These are phyloP conservation scores for Terrapene triunguis DNA, from an alignment of 2,113 vertebrate species.

Conservation along the genomic window DNA sequence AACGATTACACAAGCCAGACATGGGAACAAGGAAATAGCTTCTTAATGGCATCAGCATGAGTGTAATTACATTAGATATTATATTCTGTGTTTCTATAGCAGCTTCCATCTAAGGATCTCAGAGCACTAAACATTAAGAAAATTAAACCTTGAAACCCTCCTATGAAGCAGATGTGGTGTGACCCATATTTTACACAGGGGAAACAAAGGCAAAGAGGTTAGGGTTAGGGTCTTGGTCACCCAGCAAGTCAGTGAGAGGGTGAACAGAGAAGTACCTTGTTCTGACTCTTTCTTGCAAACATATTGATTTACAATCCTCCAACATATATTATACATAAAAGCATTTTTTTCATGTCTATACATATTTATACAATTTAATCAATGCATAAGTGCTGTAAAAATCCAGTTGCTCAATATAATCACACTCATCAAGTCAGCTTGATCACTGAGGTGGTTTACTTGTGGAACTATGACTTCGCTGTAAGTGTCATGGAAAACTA, in stretches of 20 bases:
- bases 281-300: neutral
- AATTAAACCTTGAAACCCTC: neutral
- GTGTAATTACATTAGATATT: neutral
- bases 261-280: neutral
- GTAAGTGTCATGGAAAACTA: neutral
- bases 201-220: neutral
- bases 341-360: neutral
- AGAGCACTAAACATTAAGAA: neutral
- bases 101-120: neutral
- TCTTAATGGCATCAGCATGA: neutral
- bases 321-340: neutral
- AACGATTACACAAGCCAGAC: neutral
- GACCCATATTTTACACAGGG: neutral
- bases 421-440: neutral
- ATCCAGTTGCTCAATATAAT: neutral
- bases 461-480: neutral
- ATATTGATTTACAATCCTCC: neutral
- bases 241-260: neutral
- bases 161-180: neutral
- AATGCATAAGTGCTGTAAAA: neutral
- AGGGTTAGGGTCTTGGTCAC: neutral
- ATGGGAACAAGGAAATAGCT: neutral
- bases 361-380: neutral
- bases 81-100: neutral
- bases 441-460: neutral